Conservation (phyloP, 2,797 vertebrate genomes). For the Malacoraja senta region DNA sequence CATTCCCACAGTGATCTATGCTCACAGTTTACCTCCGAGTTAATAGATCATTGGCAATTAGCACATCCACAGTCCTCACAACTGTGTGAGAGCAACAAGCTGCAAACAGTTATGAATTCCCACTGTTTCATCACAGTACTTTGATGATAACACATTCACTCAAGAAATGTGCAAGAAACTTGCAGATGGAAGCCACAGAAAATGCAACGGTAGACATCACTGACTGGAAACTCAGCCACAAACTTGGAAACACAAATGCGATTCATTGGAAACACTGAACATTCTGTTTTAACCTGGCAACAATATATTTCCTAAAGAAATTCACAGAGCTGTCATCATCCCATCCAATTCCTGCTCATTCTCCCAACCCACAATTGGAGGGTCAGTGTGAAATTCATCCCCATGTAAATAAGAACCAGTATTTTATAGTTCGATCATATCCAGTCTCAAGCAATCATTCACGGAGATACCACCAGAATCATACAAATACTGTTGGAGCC, state of each 20-base stretch:
- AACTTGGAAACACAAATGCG: background rate
- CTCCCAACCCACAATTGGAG: background rate
- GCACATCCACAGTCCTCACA: conserved; percentile 9
- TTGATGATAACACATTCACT: background rate
- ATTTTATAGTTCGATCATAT: background rate
- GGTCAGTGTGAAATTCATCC: background rate
- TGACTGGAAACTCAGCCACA: background rate
- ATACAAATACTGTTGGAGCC: background rate
- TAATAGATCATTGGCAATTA: background rate
- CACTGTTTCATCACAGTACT: background rate
- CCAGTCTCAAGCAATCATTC: background rate
- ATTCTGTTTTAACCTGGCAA: background rate
- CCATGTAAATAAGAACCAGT: background rate
- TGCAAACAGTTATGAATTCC: background rate
- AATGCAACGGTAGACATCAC: background rate
- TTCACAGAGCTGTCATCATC: background rate
- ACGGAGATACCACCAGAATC: no score
- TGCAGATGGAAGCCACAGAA: background rate
- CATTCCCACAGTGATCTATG: background rate
- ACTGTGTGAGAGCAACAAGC: background rate
- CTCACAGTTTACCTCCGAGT: background rate
- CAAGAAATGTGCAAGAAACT: background rate
- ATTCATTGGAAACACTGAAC: background rate
- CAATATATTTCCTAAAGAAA: background rate
- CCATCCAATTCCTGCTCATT: background rate